These are phyloP conservation scores for Seriola dumerili DNA, from an alignment of 2,113 vertebrate species.

Conservation along the genomic window DNA sequence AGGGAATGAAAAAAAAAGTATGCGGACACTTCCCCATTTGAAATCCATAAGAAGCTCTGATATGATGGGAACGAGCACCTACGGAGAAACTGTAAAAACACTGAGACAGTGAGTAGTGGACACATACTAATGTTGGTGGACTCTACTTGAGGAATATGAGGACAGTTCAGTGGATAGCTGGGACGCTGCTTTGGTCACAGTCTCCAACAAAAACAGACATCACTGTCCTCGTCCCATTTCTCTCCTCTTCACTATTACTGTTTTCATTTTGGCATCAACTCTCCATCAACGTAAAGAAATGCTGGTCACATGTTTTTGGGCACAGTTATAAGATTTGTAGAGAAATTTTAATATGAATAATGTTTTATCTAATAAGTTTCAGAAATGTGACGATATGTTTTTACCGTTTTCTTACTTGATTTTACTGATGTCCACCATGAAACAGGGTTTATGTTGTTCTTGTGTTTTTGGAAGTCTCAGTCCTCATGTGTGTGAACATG, in stretches of 20 bases:
- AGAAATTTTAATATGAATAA: slow-evolving; percentile 75
- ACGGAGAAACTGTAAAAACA: not conserved
- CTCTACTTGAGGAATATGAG: slow-evolving; percentile 22
- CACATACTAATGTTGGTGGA: not conserved
- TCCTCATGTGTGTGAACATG: slow-evolving; percentile 12
- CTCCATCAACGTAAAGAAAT: slow-evolving; percentile 28
- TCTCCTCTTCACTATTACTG: slow-evolving; percentile 12
- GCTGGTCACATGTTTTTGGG: slow-evolving; percentile 41
- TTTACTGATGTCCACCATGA: slow-evolving; percentile 50
- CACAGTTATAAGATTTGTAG: slow-evolving; percentile 49
- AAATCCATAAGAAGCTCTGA: slow-evolving; percentile 22
- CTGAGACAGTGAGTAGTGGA: not conserved
- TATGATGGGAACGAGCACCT: slow-evolving; percentile 12
- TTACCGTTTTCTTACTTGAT: slow-evolving; percentile 56
- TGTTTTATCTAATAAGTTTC: slow-evolving; percentile 67
- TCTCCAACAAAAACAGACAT: slow-evolving; percentile 28
- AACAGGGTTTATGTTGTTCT: slow-evolving; percentile 25
- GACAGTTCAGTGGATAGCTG: slow-evolving; percentile 41
- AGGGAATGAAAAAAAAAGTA: slow-evolving; percentile 53
- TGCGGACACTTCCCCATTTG: not conserved
- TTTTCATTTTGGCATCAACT: slow-evolving; percentile 31
- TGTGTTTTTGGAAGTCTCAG: slow-evolving; percentile 57
- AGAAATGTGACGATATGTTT: slow-evolving; percentile 57
- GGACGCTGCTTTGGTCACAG: slow-evolving; percentile 31
- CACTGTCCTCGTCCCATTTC: slow-evolving; percentile 21